These are phyloP conservation scores for Aspiorhynchus laticeps DNA, from an alignment of 2,113 vertebrate species.

Conservation along the genomic window DNA sequence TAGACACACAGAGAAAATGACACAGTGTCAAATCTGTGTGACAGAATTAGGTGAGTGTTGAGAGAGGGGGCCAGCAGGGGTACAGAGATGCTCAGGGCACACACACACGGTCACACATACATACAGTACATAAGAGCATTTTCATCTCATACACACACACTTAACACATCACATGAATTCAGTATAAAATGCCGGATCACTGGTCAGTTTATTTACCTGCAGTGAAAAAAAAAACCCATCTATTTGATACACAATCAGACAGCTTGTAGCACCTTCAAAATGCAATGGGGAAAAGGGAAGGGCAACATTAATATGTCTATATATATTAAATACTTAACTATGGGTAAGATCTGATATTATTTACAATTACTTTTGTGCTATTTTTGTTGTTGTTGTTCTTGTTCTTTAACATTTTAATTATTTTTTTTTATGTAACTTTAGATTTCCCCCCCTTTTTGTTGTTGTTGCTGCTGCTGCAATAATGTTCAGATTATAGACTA, in stretches of 20 bases:
- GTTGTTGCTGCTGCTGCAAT: not conserved
- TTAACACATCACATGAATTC: not conserved
- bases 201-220: not conserved
- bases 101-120: constrained; percentile 61
- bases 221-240: not conserved
- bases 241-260: not conserved
- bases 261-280: not conserved
- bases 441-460: too few species aligned
- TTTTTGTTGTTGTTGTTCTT: not conserved
- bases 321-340: not conserved
- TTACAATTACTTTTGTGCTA: not conserved
- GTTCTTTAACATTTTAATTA: not conserved
- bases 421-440: not conserved
- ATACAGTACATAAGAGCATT: constrained; percentile 1
- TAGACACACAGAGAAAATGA: constrained; percentile 89
- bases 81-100: constrained; percentile 84
- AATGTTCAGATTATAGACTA: not conserved
- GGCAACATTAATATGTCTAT: not conserved
- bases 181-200: not conserved
- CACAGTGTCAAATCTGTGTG: constrained; percentile 98
- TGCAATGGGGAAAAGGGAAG: not conserved
- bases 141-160: not conserved
- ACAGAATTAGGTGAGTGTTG: constrained; percentile 99
- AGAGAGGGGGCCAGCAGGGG: constrained; percentile 85
- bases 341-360: not conserved